Evolutionary conservation across 1,140 invertebrate genomes (phyloP), one percentile per base, ranked within the genome.

Genomic region (Caenorhabditis latens): DNA sequence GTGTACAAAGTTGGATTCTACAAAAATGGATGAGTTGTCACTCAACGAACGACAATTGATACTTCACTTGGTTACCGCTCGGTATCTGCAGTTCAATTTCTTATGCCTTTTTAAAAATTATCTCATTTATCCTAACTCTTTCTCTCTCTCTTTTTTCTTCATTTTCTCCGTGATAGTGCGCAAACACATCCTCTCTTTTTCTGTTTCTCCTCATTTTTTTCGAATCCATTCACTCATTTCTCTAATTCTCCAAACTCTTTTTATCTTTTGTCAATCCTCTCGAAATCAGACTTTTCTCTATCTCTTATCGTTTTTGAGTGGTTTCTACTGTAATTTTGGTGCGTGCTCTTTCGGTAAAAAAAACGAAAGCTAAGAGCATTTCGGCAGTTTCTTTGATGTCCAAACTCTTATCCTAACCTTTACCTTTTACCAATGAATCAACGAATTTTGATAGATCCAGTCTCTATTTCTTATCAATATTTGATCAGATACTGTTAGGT

Each of bases 351-450:
- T 63, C 61, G 19, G 9, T 13, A 63, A 40, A 32, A 4, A 13
- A 8, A 21, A 32, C 32, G 32, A 32, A 32, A 32, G 32, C 8
- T 63, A 7, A 32, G 19, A 32, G 43, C 43, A 13, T 50, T 24
- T 79, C 71, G 71, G 71, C 71, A 79, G 71, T 79, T 48, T 79
- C 71, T 79, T 21, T 79, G n/a, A 50, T 50, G 21, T 79, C n/a
- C 11, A 79, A 79, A 24, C n/a, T 50, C 11, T 19, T 24, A 7
- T 67, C 24, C 32, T 32, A 65, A 65, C 32, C 61, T 65, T 42
- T 32, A 40, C 63, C 7, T 58, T 58, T 58, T 58, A 58, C 21
- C 57, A 58, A 21, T 58, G 19, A 63, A 63, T 21, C 19, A 63
- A 40, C 19, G 61, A 63, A 11, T 21, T 63, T 63, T 63, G 61